phyloP scores from a whole-genome alignment of 2,113 vertebrate species.

The Hippocampus barbouri region DNA sequence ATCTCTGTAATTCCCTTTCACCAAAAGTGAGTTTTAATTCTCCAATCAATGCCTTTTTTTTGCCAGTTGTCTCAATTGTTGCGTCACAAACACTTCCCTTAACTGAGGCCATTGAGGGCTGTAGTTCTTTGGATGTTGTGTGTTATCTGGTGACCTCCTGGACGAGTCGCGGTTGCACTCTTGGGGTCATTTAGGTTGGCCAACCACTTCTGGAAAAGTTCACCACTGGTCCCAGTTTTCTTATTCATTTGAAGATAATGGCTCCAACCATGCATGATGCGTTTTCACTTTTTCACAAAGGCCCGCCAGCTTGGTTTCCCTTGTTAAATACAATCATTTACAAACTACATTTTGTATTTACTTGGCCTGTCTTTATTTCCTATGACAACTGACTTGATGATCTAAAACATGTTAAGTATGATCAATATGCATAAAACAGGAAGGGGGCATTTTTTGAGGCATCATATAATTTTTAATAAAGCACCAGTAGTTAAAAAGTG shows the following conservation, averaged over 20 bases:
- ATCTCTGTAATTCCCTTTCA: no score
- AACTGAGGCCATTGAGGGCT: no score
- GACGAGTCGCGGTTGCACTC: neutral
- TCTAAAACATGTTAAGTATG: neutral
- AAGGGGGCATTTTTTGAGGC: slow-evolving; percentile 13
- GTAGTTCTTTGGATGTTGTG: neutral
- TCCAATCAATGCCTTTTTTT: neutral
- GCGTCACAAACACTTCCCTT: neutral
- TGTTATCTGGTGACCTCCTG: neutral
- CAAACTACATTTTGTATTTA: neutral
- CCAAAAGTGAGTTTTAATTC: no score
- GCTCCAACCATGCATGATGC: neutral
- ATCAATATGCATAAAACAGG: neutral
- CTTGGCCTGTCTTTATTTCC: neutral
- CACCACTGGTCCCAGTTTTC: neutral
- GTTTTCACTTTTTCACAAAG: no score
- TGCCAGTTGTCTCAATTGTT: neutral
- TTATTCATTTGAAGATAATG: neutral
- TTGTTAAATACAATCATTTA: no score
- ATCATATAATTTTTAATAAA: slow-evolving; percentile 27
- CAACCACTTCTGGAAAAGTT: neutral
- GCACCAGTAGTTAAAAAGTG: slow-evolving; percentile 15
- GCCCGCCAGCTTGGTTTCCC: no score
- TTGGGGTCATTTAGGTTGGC: neutral
- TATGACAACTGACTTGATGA: neutral